Percentiles rank a stretch among this genome's conserved stretches.
Conservation (phyloP, 2,113 vertebrate genomes). For the Peromyscus californicus region DNA sequence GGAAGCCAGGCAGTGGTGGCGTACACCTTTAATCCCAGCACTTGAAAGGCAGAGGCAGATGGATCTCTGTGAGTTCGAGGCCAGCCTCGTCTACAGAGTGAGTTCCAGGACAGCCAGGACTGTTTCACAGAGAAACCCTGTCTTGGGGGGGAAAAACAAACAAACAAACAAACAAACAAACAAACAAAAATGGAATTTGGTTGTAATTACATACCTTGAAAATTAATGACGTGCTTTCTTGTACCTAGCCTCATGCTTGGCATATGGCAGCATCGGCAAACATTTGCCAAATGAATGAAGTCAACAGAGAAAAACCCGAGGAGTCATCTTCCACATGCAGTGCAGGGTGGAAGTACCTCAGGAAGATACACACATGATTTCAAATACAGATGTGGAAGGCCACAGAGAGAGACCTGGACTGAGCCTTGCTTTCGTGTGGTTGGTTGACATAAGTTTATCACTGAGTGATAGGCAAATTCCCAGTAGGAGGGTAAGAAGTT, state of each 20-base stretch:
- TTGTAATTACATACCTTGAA: constrained; percentile 6
- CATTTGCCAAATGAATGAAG: constrained; percentile 18
- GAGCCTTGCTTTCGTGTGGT: constrained; percentile 16
- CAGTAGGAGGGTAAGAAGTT: background rate
- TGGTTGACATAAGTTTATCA: background rate
- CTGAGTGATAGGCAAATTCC: background rate
- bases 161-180: background rate
- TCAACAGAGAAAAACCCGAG: background rate
- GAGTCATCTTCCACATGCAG: background rate
- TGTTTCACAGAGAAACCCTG: too few species aligned
- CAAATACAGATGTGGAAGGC: background rate
- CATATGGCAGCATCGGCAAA: background rate
- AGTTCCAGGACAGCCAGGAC: too few species aligned
- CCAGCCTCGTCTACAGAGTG: too few species aligned
- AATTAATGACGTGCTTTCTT: background rate
- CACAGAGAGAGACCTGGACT: background rate
- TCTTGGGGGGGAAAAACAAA: background rate
- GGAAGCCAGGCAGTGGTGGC: too few species aligned
- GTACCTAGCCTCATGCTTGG: background rate
- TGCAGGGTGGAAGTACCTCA: background rate
- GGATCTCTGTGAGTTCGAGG: too few species aligned
- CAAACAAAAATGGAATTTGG: background rate
- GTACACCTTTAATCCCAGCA: too few species aligned
- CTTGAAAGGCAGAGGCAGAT: too few species aligned
- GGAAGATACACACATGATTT: background rate